A percentile compares a stretch with the other conserved stretches of the same genome.
These are phyloP conservation scores for Tympanoctomys barrerae DNA, from an alignment of 2,797 vertebrate species.

Conservation along the genomic window DNA sequence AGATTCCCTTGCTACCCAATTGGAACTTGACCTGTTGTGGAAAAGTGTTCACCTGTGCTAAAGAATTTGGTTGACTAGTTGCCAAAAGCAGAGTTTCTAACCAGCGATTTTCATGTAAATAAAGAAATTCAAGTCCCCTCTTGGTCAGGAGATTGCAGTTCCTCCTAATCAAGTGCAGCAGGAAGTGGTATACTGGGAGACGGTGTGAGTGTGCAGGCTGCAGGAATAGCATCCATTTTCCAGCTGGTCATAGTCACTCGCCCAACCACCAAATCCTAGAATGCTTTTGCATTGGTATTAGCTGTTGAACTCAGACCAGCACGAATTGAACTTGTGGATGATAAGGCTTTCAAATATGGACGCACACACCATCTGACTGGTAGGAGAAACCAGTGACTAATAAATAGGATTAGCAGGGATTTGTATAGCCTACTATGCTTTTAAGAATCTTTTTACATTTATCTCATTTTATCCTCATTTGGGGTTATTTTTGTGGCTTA, in stretches of 20 bases:
- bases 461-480: slow-evolving; percentile 36
- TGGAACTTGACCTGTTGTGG: slow-evolving; percentile 22
- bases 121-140: slow-evolving; percentile 42
- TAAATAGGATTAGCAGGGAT: neutral
- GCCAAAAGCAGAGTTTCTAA: slow-evolving; percentile 52
- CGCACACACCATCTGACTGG: neutral
- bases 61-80: slow-evolving; percentile 41
- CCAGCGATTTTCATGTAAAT: slow-evolving; percentile 50
- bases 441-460: slow-evolving; percentile 12
- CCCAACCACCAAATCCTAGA: neutral
- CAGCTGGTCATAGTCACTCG: neutral
- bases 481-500: neutral
- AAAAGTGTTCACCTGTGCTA: slow-evolving; percentile 27
- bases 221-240: neutral
- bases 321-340: neutral
- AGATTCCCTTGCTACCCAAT: neutral
- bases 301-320: neutral
- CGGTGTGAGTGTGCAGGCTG: neutral
- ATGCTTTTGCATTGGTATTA: slow-evolving; percentile 11
- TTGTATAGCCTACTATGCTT: neutral
- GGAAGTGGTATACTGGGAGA: slow-evolving; percentile 17
- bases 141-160: slow-evolving; percentile 38
- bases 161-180: slow-evolving; percentile 28
- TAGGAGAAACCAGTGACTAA: neutral
- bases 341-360: slow-evolving; percentile 34